Base-by-base conservation (phyloP, 2,113 vertebrate species). In the Ammodytes marinus region DNA sequence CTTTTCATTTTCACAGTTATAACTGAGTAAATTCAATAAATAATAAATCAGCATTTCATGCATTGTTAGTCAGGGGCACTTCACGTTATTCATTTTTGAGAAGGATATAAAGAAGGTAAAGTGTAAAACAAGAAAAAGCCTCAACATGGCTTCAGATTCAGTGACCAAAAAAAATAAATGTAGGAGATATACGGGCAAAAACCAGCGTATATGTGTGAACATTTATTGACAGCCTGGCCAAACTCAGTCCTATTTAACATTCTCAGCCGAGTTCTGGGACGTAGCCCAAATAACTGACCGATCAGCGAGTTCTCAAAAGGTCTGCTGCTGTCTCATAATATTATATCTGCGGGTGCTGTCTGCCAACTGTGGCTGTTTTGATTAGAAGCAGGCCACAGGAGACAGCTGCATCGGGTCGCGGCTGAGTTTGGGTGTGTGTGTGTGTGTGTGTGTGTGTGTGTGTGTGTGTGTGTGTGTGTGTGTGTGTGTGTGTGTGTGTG, bases 311-410 rank as follows among this genome's bases (percentile, higher is more conserved):
- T 71, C 86, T 86, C 78, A 14, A 80, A 86, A 88, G 72, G 76
- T 81, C 82, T 79, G 81, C 67, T 73, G 82, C 83, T 69, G 64
- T 79, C 79, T 90, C 88, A 87, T 90, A 88, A 93, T 80, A 85
- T 84, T 68, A 77, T 76, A 81, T 83, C 87, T 86, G 87, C 35
- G 7, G 72, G 76, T 83, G 57, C 39, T 80, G 67, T 79, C 88
- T 79, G 89, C 85, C 86, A 90, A 82, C 53, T 54, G 61, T 77
- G 81, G 69, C 83, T 73, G 73, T 75, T 83, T 73, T 91, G 84
- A 91, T 89, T 86, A 85, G 82, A 91, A 61, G 60, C 63, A 10
- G 68, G 49, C 80, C 89, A 69, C 46, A 5, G 75, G 83, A 86
- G 82, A 83, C 27, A 88, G 90, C 84, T 91, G 84, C 54, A 75